A percentile compares a stretch with the other conserved stretches of the same genome.
Evolutionary conservation across 2,888 invertebrate genomes (phyloP).

Genomic region (Bombyx huttoni): DNA sequence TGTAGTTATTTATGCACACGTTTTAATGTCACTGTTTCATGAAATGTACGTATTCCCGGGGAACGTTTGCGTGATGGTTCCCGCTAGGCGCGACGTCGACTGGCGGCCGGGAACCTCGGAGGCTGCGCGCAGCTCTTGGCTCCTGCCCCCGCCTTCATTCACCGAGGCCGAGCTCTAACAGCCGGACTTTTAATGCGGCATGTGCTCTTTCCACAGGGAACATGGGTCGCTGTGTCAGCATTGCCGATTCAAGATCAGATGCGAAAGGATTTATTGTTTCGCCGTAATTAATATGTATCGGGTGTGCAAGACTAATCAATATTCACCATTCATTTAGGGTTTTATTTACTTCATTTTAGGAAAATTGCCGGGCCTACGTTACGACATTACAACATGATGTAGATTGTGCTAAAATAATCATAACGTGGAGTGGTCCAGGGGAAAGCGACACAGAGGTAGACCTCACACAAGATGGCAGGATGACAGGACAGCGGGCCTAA

Average conservation of each 20-base stretch:
- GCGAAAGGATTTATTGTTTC: conserved; percentile 27
- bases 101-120: conserved; percentile 50
- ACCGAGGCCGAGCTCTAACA: conserved; percentile 54
- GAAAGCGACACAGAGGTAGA: too few relatives aligned
- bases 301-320: too few relatives aligned
- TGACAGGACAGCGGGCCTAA: too few relatives aligned
- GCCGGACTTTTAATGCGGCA: conserved; percentile 62
- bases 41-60: conserved; percentile 23
- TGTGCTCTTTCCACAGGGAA: conserved; percentile 54
- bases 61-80: conserved; percentile 38
- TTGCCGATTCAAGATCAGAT: conserved; percentile 34
- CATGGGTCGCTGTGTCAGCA: conserved; percentile 31
- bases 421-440: too few relatives aligned
- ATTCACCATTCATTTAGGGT: too few relatives aligned
- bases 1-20: conserved; percentile 32
- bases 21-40: conserved; percentile 44
- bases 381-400: too few relatives aligned
- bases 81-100: conserved; percentile 58
- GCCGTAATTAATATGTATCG: conserved; percentile 1
- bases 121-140: conserved; percentile 54
- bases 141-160: conserved; percentile 63
- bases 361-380: too few relatives aligned
- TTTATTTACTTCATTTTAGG: too few relatives aligned
- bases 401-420: too few relatives aligned
- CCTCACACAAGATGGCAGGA: too few relatives aligned